Conservation (phyloP, 2,888 invertebrate genomes). For the Saturnia pavonia region DNA sequence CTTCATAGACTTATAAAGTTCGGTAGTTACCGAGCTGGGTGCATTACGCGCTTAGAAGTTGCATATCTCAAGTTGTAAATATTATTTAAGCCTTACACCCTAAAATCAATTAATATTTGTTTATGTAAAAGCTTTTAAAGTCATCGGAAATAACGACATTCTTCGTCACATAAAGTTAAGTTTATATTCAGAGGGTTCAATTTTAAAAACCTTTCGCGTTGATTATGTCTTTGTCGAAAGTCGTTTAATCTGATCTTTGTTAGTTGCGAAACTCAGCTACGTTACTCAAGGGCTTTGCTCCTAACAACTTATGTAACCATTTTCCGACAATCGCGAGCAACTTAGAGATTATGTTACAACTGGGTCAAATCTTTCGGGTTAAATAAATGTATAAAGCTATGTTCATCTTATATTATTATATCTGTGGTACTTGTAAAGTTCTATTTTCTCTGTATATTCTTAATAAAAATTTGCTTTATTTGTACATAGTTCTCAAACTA, state of each 20-base stretch:
- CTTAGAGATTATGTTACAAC: slow-evolving; percentile 15
- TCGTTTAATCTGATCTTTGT: slow-evolving; percentile 7
- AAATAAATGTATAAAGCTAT: slow-evolving; percentile 1
- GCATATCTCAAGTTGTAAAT: too few relatives aligned
- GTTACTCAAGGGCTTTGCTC: slow-evolving; percentile 11
- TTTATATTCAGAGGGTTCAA: not conserved
- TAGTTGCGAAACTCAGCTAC: not conserved
- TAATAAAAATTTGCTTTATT: not conserved
- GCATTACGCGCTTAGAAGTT: too few relatives aligned
- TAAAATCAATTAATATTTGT: too few relatives aligned
- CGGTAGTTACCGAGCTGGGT: too few relatives aligned
- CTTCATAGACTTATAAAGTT: too few relatives aligned
- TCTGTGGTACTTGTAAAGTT: not conserved
- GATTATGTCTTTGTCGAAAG: not conserved
- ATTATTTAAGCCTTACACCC: too few relatives aligned
- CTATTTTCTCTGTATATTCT: not conserved
- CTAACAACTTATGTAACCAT: slow-evolving; percentile 13
- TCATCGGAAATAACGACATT: too few relatives aligned
- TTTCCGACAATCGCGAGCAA: slow-evolving; percentile 3
- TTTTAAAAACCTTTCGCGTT: not conserved
- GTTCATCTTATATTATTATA: slow-evolving; percentile 2
- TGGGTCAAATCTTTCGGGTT: slow-evolving; percentile 4
- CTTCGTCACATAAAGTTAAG: too few relatives aligned
- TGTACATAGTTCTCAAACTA: too few relatives aligned
- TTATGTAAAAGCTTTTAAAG: too few relatives aligned